Evolutionary conservation across 2,113 vertebrate species (phyloP), one percentile per base, ranked within the genome.

Genomic region (Dinomys branickii): DNA sequence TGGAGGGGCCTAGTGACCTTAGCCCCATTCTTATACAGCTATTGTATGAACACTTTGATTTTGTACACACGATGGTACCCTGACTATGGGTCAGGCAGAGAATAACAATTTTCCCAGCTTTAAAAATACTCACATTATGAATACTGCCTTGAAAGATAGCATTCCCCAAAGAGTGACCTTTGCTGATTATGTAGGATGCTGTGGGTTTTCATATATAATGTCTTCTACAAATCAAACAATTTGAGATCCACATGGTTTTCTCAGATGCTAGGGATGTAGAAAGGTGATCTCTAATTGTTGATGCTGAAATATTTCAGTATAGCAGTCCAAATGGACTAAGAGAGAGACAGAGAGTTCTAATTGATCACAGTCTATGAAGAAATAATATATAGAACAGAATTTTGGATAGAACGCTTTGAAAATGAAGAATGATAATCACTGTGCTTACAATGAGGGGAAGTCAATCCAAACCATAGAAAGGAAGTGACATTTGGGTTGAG

Each of bases 91-190:
- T 19, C 22, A 28, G 3, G 12, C 33, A 52, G 85, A 85, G 28
- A 14, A 38, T 54, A 94, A 83, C 91, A 82, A 63, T 71, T 33
- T 56, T 13, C 13, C 16, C 2, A 59, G 5, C 10, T 61, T 65
- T 80, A 88, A 83, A 83, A 88, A 26, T 78, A n/a, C 80, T 94
- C 24, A 87, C 16, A 85, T 7, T 47, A 50, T 14, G 10, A 86
- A 93, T 30, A 73, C 13, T 94, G n/a, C 69, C 69, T 71, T 88
- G 47, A 89, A 94, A 95, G 54, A 44, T 26, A 78, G 20, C 16
- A 83, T 65, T 84, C 67, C 26, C 20, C 11, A 24, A 83, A 58
- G 14, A 9, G 5, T 35, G 10, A 65, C 54, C 19, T 77, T 88
- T 75, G n/a, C 19, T 63, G 58, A 94, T 86, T 56, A 56, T 0